phyloP scores from a whole-genome alignment of 2,113 vertebrate genomes.

The Chelonoidis abingdonii region DNA sequence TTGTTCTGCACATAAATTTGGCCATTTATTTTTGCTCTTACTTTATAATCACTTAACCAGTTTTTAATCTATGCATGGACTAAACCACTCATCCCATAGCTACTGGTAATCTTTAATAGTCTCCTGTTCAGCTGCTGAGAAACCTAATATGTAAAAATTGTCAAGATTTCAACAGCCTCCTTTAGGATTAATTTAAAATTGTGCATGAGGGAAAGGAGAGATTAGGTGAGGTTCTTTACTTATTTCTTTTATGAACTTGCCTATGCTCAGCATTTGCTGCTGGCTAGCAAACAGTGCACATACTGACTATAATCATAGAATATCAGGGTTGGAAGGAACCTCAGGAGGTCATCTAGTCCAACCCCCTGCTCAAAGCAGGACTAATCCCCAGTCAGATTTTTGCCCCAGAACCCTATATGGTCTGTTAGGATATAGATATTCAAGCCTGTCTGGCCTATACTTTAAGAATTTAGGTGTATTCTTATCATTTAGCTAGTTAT shows the following conservation, averaged over 20 bases:
- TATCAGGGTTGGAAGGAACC: too few relatives aligned
- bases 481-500: too few relatives aligned
- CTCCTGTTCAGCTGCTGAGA: not conserved
- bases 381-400: too few relatives aligned
- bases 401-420: too few relatives aligned
- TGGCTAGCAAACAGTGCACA: not conserved
- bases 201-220: not conserved
- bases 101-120: not conserved
- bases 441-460: too few relatives aligned
- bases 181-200: slow-evolving; percentile 7
- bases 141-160: not conserved
- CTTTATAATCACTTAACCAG: not conserved
- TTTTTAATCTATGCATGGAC: not conserved
- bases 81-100: not conserved
- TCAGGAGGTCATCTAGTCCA: too few relatives aligned
- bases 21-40: not conserved
- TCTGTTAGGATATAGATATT: too few relatives aligned
- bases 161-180: not conserved
- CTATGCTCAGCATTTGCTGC: not conserved
- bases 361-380: too few relatives aligned
- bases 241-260: slow-evolving; percentile 17
- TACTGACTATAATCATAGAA: not conserved
- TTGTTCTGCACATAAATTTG: not conserved
- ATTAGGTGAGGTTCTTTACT: not conserved
- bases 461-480: too few relatives aligned